Conservation (phyloP, 2,113 vertebrate genomes). For the Raphicerus campestris region DNA sequence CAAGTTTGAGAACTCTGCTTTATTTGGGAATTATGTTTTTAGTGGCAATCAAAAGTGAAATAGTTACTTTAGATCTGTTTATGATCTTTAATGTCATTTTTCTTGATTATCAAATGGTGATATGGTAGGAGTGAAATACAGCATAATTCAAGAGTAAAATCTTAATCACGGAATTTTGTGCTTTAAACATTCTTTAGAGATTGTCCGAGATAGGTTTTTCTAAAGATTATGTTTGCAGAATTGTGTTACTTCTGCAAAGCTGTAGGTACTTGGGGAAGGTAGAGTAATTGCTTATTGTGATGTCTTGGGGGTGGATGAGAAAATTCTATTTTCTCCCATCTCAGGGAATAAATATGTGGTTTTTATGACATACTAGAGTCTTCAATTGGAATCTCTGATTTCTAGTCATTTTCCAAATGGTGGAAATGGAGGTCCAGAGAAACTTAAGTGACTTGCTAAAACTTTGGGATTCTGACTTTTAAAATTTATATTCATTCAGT, state of each 20-base stretch:
- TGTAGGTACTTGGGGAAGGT: background rate
- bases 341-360: background rate
- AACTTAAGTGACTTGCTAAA: slow-evolving; percentile 9
- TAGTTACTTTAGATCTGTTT: background rate
- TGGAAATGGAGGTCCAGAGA: background rate
- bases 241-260: background rate
- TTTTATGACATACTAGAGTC: background rate
- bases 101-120: background rate
- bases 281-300: background rate
- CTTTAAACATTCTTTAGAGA: background rate
- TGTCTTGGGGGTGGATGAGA: background rate
- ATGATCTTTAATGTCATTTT: slow-evolving; percentile 19
- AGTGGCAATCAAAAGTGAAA: background rate
- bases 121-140: background rate
- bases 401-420: slow-evolving; percentile 17
- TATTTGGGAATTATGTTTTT: slow-evolving; percentile 1
- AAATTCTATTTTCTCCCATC: background rate
- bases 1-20: background rate
- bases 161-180: background rate
- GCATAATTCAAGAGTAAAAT: background rate
- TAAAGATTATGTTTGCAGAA: background rate
- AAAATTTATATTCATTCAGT: background rate
- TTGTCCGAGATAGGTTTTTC: background rate
- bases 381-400: background rate
- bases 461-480: slow-evolving; percentile 15